Conservation (phyloP, 1,140 invertebrate genomes). For the Argopecten irradians region DNA sequence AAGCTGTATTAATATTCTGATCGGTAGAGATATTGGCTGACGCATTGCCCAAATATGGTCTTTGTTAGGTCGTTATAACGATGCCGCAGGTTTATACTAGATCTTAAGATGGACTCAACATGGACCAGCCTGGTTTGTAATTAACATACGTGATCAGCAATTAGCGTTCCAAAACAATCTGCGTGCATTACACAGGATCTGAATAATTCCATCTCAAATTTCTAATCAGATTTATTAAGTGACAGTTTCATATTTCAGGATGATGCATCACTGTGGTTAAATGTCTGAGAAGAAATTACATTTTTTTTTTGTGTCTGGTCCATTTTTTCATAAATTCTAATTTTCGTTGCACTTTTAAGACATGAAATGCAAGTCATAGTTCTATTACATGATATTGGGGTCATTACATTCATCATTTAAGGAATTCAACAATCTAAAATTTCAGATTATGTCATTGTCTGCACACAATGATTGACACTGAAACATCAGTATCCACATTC, state of each 20-base stretch:
- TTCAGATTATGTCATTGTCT: neutral
- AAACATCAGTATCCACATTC: too few relatives aligned
- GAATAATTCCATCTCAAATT: neutral
- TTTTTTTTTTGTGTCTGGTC: neutral
- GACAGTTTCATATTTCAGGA: neutral
- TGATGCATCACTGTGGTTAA: neutral
- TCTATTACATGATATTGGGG: neutral
- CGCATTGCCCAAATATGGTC: neutral
- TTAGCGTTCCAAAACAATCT: neutral
- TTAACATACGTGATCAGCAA: slow-evolving; percentile 11
- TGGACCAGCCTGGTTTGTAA: neutral
- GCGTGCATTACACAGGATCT: neutral
- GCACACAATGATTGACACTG: too few relatives aligned
- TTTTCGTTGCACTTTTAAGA: neutral
- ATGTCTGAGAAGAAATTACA: neutral
- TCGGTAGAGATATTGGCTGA: neutral
- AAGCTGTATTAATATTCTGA: neutral
- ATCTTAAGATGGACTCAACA: neutral
- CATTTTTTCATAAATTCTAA: neutral
- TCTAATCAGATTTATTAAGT: neutral
- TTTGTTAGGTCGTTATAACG: neutral
- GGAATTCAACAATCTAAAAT: neutral
- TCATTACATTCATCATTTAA: neutral
- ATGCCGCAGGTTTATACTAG: neutral
- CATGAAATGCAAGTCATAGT: neutral